These are phyloP conservation scores for Cordilura impudica DNA, from an alignment of 2,888 invertebrate genomes.

Conservation along the genomic window DNA sequence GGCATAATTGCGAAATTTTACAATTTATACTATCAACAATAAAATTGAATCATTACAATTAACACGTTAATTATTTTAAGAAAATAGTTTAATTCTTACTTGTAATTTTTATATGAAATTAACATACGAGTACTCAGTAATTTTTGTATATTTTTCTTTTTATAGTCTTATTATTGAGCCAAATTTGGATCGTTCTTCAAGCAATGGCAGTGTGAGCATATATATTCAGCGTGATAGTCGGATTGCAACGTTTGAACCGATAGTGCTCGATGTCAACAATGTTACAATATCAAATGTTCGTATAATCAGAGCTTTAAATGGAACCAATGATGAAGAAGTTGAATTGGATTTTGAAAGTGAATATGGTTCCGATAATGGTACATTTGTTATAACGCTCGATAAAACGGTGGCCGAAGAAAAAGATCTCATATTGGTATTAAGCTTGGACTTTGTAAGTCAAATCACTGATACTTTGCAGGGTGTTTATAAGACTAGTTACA, in stretches of 20 bases:
- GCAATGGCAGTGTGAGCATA: slow-evolving; percentile 75
- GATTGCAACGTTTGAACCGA: slow-evolving; percentile 72
- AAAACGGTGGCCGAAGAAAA: slow-evolving; percentile 66
- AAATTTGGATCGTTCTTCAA: slow-evolving; percentile 71
- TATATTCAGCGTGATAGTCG: slow-evolving; percentile 72
- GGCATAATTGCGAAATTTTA: background rate
- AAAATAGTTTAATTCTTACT: too few species aligned
- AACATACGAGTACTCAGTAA: too few species aligned
- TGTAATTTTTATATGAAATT: too few species aligned
- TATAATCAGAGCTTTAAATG: slow-evolving; percentile 66
- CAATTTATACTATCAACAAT: too few species aligned
- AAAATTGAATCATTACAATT: too few species aligned
- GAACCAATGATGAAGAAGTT: slow-evolving; percentile 66
- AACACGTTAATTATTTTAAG: too few species aligned
- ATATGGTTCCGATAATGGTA: slow-evolving; percentile 74
- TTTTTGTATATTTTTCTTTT: slow-evolving; percentile 8
- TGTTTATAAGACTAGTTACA: slow-evolving; percentile 79
- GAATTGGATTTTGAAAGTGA: slow-evolving; percentile 74
- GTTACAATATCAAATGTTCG: slow-evolving; percentile 74
- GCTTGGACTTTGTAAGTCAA: slow-evolving; percentile 79
- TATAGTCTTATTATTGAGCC: slow-evolving; percentile 76
- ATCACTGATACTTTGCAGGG: slow-evolving; percentile 80
- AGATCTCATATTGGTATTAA: slow-evolving; percentile 77
- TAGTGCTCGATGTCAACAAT: slow-evolving; percentile 76
- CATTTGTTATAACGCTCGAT: slow-evolving; percentile 72